phyloP scores from a whole-genome alignment of 2,797 vertebrate species.

The Danionella dracula region DNA sequence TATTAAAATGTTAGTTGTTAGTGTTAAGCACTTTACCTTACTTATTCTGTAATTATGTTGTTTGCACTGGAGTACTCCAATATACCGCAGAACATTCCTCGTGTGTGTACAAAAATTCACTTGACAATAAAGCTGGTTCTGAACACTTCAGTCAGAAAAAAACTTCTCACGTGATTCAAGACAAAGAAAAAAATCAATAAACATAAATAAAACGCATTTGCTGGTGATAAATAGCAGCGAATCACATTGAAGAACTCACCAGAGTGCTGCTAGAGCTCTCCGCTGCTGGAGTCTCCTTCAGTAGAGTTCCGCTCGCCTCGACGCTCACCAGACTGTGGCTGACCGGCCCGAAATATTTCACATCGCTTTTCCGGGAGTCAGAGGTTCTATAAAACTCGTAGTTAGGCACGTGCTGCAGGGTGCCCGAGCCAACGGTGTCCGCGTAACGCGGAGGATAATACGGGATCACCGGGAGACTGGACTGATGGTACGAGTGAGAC shows the following conservation, averaged over 20 bases:
- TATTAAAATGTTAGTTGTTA: too few species aligned
- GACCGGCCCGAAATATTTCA: constrained; percentile 29
- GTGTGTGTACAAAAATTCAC: too few species aligned
- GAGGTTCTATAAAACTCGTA: constrained; percentile 33
- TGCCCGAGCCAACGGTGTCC: constrained; percentile 34
- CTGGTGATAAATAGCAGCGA: too few species aligned
- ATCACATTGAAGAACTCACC: constrained; percentile 47
- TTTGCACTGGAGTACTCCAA: too few species aligned
- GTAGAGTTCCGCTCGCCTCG: constrained; percentile 25
- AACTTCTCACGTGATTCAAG: too few species aligned
- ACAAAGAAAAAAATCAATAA: too few species aligned
- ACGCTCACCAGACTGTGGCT: constrained; percentile 41
- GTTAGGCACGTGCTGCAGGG: constrained; percentile 35
- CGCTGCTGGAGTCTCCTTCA: not conserved
- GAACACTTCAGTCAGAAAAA: too few species aligned
- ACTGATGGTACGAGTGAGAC: not conserved
- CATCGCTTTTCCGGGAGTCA: constrained; percentile 40
- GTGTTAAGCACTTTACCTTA: too few species aligned
- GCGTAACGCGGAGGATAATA: constrained; percentile 46
- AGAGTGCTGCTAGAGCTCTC: constrained; percentile 19
- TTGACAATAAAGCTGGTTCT: too few species aligned
- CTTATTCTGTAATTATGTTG: too few species aligned
- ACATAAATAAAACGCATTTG: not conserved
- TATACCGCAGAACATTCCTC: too few species aligned
- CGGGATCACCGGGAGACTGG: constrained; percentile 39